phyloP scores from a whole-genome alignment of 2,113 vertebrate genomes.

The Bubalus kerabau region DNA sequence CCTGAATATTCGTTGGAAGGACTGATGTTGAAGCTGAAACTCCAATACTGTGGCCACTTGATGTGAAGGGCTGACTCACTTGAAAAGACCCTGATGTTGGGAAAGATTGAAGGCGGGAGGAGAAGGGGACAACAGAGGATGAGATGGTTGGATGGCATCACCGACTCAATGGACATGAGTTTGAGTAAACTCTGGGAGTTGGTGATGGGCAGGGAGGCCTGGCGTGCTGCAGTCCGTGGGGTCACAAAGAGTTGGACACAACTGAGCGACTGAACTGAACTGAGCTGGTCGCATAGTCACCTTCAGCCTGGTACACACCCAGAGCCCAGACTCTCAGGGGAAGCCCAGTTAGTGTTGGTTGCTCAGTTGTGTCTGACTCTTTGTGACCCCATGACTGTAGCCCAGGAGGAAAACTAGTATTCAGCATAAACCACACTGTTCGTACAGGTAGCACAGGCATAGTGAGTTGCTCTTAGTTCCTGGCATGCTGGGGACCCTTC shows the following conservation, averaged over 20 bases:
- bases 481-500: neutral
- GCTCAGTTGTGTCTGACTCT: neutral
- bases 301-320: neutral
- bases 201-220: neutral
- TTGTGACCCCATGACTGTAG: neutral
- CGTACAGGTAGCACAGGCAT: neutral
- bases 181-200: neutral
- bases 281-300: neutral
- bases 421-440: no score
- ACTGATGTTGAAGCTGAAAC: neutral
- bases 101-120: neutral
- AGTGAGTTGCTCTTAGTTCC: neutral
- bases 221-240: neutral
- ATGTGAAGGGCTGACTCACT: neutral
- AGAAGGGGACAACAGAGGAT: neutral
- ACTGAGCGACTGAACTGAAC: neutral
- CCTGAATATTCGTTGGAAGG: neutral
- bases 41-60: neutral
- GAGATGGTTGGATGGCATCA: neutral
- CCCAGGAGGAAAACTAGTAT: neutral
- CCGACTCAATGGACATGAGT: neutral
- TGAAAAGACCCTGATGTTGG: neutral
- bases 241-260: rapidly evolving
- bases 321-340: neutral
- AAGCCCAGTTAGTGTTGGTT: neutral